phyloP scores from a whole-genome alignment of 1,140 invertebrate species.

The Cataglyphis hispanica region DNA sequence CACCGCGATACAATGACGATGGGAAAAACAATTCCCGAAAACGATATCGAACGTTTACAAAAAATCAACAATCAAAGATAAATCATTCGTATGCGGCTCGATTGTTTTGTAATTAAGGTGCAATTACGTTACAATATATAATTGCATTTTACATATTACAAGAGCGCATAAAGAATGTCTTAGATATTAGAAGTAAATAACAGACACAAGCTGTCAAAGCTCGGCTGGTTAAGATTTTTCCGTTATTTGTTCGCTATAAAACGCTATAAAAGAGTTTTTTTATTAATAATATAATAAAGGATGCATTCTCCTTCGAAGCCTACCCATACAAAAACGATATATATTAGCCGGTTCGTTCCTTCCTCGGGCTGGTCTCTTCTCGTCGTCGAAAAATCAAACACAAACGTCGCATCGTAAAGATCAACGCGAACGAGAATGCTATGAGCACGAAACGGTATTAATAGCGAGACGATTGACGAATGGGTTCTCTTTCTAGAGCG shows the following conservation, averaged over 20 bases:
- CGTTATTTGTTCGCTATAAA: not conserved
- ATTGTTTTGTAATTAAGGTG: not conserved
- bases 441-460: conserved; percentile 30
- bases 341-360: conserved; percentile 34
- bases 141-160: not conserved
- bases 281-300: conserved; percentile 15
- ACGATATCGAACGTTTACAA: not conserved
- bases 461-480: conserved; percentile 46
- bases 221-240: not conserved
- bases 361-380: not conserved
- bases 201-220: not conserved
- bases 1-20: too few relatives aligned
- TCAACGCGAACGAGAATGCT: conserved; percentile 9
- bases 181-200: conserved; percentile 1
- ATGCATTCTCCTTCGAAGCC: not conserved
- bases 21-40: conserved; percentile 19
- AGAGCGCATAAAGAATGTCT: not conserved
- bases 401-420: conserved; percentile 27
- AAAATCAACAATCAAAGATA: conserved; percentile 1
- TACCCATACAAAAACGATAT: not conserved
- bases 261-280: not conserved
- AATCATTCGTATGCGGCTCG: not conserved
- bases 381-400: conserved; percentile 47
- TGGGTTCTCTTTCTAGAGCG: conserved; percentile 22
- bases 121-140: not conserved